These are phyloP conservation scores for Clivina fossor DNA, from an alignment of 2,888 invertebrate genomes.

Conservation along the genomic window DNA sequence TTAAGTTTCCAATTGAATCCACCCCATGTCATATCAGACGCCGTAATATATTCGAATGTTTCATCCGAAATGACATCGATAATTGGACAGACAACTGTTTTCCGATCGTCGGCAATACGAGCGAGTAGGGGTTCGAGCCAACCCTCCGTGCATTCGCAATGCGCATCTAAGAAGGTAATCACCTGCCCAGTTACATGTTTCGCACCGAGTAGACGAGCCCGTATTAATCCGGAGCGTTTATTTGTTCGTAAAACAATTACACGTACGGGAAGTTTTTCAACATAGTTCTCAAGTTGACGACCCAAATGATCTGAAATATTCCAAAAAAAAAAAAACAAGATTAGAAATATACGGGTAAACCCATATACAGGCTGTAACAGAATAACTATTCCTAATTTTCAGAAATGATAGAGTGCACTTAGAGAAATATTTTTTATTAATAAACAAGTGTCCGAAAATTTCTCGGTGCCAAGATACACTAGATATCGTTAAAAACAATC, in stretches of 20 bases:
- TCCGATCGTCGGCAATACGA: slow-evolving; percentile 88
- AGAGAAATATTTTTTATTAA: too few relatives aligned
- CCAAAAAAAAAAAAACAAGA: too few relatives aligned
- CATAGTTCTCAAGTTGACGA: slow-evolving; percentile 84
- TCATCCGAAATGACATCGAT: slow-evolving; percentile 99
- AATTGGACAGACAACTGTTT: slow-evolving; percentile 95
- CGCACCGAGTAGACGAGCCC: slow-evolving; percentile 92
- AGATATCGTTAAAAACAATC: too few relatives aligned
- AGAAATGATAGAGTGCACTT: too few relatives aligned
- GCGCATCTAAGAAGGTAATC: slow-evolving; percentile 96
- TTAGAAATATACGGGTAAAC: too few relatives aligned
- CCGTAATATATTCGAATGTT: slow-evolving; percentile 97
- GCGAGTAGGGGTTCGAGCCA: slow-evolving; percentile 95
- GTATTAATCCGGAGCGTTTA: slow-evolving; percentile 91
- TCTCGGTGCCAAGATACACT: too few relatives aligned
- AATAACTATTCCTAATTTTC: too few relatives aligned
- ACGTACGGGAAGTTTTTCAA: slow-evolving; percentile 80
- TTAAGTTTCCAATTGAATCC: slow-evolving; percentile 99
- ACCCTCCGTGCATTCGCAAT: slow-evolving; percentile 98
- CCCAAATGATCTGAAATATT: slow-evolving; percentile 87
- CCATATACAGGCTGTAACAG: too few relatives aligned
- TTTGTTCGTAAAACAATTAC: slow-evolving; percentile 87
- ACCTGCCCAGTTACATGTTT: slow-evolving; percentile 89
- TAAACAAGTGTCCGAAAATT: too few relatives aligned
- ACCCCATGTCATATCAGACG: slow-evolving; percentile 99